Evolutionary conservation across 2,113 vertebrate genomes (phyloP), one percentile per base, ranked within the genome.

Genomic region (Takifugu bimaculatus): DNA sequence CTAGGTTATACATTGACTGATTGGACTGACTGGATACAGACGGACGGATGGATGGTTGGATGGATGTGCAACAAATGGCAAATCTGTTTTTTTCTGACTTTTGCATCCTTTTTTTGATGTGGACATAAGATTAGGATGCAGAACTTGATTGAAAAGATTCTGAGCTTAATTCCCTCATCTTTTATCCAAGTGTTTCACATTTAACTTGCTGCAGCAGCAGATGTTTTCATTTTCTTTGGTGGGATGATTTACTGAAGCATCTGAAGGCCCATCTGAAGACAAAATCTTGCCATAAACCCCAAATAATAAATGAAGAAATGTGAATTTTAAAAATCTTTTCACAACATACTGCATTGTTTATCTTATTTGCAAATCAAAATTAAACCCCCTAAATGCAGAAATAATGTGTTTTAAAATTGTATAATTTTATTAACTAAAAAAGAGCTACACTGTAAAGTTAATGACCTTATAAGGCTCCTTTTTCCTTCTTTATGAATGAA

Each of bases 171-270:
- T 84, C 77, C 75, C 83, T 20, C 3, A 32, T n/a, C 13, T n/a
- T 26, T 69, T 60, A 35, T 69, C 60, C 44, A 45, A 78, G 35
- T 82, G 70, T 83, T 83, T 84, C 82, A 75, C 48, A 50, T 68
- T 83, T 77, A 57, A 79, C 81, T 83, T 52, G 3, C 61, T 48
- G 69, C 79, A 71, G 70, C 70, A 74, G 80, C 84, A 87, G 77
- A 75, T 88, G 79, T 60, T 85, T 14, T 3, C 42, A 51, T 66
- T 67, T 48, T 82, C 65, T 65, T 78, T 69, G 55, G 62, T 71
- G 63, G 39, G 45, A 50, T 75, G 67, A 73, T 64, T 73, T 70
- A 74, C 47, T 60, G 69, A 72, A 50, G 71, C 65, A 63, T 64
- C 20, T 20, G 20, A 20, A 20, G 54, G 65, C 69, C 28, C 45